Percentiles rank a stretch among this genome's conserved stretches.
phyloP scores from a whole-genome alignment of 1,140 invertebrate species.

The Solenopsis fugax region DNA sequence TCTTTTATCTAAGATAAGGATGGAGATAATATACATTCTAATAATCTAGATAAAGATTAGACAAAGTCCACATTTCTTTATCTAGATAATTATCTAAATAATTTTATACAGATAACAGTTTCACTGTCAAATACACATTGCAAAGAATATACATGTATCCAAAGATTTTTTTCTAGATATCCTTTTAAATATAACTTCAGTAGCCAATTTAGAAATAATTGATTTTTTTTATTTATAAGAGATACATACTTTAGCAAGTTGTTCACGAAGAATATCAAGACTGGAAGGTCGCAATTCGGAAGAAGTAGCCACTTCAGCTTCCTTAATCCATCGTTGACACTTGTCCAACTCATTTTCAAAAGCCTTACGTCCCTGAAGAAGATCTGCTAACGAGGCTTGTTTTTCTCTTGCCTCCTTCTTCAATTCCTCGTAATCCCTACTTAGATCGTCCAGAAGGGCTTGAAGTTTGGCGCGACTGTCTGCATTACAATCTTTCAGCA shows the following conservation, averaged over 20 bases:
- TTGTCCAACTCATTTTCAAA: slow-evolving; percentile 94
- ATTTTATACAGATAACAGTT: too few species aligned
- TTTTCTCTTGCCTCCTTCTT: slow-evolving; percentile 92
- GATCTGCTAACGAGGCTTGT: slow-evolving; percentile 90
- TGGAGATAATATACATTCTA: too few species aligned
- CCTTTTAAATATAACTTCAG: too few species aligned
- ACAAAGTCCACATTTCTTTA: too few species aligned
- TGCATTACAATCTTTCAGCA: slow-evolving; percentile 93
- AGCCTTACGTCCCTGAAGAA: slow-evolving; percentile 91
- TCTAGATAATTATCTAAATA: too few species aligned
- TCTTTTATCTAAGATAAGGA: too few species aligned
- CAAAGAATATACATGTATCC: too few species aligned
- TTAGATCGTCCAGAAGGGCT: slow-evolving; percentile 89
- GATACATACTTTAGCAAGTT: slow-evolving; percentile 90
- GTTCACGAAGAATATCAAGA: slow-evolving; percentile 94
- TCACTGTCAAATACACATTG: too few species aligned
- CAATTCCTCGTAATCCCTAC: slow-evolving; percentile 90
- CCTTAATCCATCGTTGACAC: slow-evolving; percentile 94
- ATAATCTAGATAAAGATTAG: too few species aligned
- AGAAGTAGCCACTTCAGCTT: slow-evolving; percentile 94
- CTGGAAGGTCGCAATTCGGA: slow-evolving; percentile 92
- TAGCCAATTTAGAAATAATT: too few species aligned
- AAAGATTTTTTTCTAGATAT: too few species aligned
- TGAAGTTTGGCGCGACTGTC: slow-evolving; percentile 90
- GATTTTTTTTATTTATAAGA: neutral